Percentiles rank a stretch among this genome's conserved stretches.
Conservation (phyloP, 2,113 vertebrate species). For the Rhabdornis inornatus region DNA sequence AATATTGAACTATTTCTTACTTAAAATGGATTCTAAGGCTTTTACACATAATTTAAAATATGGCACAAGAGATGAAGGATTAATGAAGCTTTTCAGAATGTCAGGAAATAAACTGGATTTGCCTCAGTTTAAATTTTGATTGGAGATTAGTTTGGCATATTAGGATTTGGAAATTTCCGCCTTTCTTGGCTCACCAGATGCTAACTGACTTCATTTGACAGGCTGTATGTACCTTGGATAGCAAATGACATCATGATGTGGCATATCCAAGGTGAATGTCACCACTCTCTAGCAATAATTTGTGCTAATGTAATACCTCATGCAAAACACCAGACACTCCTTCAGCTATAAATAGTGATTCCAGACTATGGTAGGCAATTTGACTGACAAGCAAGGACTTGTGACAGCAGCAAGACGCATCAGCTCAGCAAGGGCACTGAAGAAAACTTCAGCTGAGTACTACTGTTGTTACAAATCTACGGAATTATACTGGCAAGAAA, state of each 20-base stretch:
- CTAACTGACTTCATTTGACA: constrained; percentile 17
- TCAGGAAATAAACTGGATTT: background rate
- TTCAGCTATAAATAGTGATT: constrained; percentile 44
- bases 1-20: background rate
- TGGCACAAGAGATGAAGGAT: background rate
- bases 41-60: background rate
- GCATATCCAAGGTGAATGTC: constrained; percentile 39
- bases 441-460: background rate
- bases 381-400: constrained; percentile 28
- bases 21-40: background rate
- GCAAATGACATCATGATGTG: constrained; percentile 43
- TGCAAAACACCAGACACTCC: constrained; percentile 32
- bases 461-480: background rate
- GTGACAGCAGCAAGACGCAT: background rate
- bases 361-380: background rate
- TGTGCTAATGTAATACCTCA: constrained; percentile 51
- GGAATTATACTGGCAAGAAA: background rate
- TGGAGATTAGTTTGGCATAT: background rate
- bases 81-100: background rate
- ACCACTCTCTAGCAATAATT: constrained; percentile 38
- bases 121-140: background rate
- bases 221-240: background rate
- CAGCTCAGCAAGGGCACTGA: constrained; percentile 7
- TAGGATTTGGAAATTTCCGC: background rate
- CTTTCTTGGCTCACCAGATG: background rate